Evolutionary conservation across 92 coral and sea anemone genomes (phyloP).

Genomic region (Chrysogorgia sp.): DNA sequence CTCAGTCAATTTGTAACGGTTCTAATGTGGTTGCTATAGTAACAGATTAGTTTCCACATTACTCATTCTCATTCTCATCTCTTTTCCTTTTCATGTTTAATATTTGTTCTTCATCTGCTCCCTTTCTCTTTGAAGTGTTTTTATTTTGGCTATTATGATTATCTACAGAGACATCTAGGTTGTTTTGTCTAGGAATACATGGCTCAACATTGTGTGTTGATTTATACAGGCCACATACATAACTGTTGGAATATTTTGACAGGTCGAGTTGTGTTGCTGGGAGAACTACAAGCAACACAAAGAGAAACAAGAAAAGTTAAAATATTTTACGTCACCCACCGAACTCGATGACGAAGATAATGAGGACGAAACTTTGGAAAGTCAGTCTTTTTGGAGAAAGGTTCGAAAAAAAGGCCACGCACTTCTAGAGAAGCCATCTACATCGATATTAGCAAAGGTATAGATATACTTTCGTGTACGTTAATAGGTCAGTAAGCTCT

Average conservation of each 20-base stretch:
- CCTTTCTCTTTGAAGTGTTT: too few relatives aligned
- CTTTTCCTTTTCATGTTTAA: too few relatives aligned
- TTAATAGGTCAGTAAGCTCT: neutral
- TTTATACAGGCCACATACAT: too few relatives aligned
- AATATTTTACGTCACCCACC: conserved; percentile 84
- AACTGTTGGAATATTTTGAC: neutral
- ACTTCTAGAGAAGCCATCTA: conserved; percentile 86
- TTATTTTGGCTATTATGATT: too few relatives aligned
- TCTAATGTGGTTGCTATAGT: too few relatives aligned
- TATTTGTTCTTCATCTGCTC: too few relatives aligned
- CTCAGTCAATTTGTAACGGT: too few relatives aligned
- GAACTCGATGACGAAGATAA: conserved; percentile 59
- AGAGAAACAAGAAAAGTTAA: conserved; percentile 93
- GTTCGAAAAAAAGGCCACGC: conserved; percentile 77
- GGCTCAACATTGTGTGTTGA: too few relatives aligned
- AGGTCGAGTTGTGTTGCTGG: conserved; percentile 99
- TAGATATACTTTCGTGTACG: neutral
- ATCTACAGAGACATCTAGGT: too few relatives aligned
- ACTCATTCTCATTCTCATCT: too few relatives aligned
- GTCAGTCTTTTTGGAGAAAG: conserved; percentile 81
- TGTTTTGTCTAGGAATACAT: too few relatives aligned
- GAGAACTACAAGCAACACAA: conserved; percentile 95
- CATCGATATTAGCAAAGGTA: conserved; percentile 88
- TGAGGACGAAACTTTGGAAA: conserved; percentile 63
- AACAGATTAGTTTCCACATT: too few relatives aligned